Evolutionary conservation across 1,140 invertebrate species (phyloP).

Genomic region (Ylistrum balloti): DNA sequence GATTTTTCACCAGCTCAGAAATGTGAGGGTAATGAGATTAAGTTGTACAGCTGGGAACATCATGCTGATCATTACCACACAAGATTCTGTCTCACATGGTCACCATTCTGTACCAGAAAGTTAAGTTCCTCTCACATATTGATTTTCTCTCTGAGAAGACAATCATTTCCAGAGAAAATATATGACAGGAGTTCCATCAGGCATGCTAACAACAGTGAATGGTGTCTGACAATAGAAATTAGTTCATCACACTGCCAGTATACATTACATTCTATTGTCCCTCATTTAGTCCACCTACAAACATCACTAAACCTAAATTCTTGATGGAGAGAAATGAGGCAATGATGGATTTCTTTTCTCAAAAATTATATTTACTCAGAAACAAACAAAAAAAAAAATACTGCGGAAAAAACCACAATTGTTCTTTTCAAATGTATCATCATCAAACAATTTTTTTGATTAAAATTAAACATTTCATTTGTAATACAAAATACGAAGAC

Average conservation of each 20-base stretch:
- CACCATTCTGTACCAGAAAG: slow-evolving; percentile 37
- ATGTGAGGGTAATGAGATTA: slow-evolving; percentile 31
- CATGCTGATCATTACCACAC: not conserved
- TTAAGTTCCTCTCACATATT: slow-evolving; percentile 19
- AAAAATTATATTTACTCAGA: too few relatives aligned
- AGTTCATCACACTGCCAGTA: not conserved
- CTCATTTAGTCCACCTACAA: not conserved
- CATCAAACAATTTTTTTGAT: too few relatives aligned
- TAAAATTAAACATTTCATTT: too few relatives aligned
- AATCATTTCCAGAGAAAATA: slow-evolving; percentile 40
- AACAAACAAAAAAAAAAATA: too few relatives aligned
- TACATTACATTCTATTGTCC: not conserved
- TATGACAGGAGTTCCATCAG: slow-evolving; percentile 32
- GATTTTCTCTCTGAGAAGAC: slow-evolving; percentile 27
- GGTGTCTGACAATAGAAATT: slow-evolving; percentile 34
- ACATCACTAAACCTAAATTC: not conserved
- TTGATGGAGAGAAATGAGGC: too few relatives aligned
- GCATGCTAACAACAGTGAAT: slow-evolving; percentile 15
- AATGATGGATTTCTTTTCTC: too few relatives aligned
- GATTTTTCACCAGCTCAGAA: not conserved
- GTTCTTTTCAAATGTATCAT: too few relatives aligned
- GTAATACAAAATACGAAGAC: too few relatives aligned
- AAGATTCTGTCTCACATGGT: not conserved
- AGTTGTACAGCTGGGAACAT: slow-evolving; percentile 7
- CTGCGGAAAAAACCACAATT: too few relatives aligned